phyloP scores from a whole-genome alignment of 1,140 invertebrate species.

The Drosophila takahashii region DNA sequence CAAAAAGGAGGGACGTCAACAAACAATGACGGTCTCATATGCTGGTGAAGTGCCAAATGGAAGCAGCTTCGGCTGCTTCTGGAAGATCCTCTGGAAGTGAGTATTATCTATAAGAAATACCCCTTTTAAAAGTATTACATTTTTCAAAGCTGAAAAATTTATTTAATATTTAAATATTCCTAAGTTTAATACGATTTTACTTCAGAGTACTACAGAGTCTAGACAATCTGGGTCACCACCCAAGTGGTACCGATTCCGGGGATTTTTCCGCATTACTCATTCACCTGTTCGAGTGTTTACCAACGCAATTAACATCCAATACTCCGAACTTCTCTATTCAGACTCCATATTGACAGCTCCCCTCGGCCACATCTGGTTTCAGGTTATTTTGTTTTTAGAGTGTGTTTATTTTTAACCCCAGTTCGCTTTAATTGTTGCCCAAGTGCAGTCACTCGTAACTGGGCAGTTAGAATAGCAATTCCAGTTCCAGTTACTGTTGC shows the following conservation, averaged over 20 bases:
- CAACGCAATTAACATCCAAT: slow-evolving; percentile 66
- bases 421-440: slow-evolving; percentile 60
- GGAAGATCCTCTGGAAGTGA: slow-evolving; percentile 94
- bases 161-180: no score
- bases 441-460: slow-evolving; percentile 74
- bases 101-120: slow-evolving; percentile 77
- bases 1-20: slow-evolving; percentile 4
- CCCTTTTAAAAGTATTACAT: background rate
- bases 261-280: slow-evolving; percentile 66
- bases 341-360: slow-evolving; percentile 12
- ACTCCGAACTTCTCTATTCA: slow-evolving; percentile 24
- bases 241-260: slow-evolving; percentile 17
- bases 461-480: slow-evolving; percentile 39
- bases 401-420: slow-evolving; percentile 44
- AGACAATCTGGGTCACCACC: slow-evolving; percentile 45
- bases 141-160: no score
- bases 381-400: slow-evolving; percentile 34
- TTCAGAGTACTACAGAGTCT: background rate
- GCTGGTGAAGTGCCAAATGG: slow-evolving; percentile 94
- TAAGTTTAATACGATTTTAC: no score
- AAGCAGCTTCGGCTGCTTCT: slow-evolving; percentile 95
- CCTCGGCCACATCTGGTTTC: slow-evolving; percentile 37
- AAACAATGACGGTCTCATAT: slow-evolving; percentile 93
- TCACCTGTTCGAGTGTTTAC: slow-evolving; percentile 51
- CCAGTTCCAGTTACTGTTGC: slow-evolving; percentile 37